Percentiles rank a stretch among this genome's conserved stretches.
These are phyloP conservation scores for Steatocranus sp. DNA, from an alignment of 2,797 vertebrate genomes.

Conservation along the genomic window DNA sequence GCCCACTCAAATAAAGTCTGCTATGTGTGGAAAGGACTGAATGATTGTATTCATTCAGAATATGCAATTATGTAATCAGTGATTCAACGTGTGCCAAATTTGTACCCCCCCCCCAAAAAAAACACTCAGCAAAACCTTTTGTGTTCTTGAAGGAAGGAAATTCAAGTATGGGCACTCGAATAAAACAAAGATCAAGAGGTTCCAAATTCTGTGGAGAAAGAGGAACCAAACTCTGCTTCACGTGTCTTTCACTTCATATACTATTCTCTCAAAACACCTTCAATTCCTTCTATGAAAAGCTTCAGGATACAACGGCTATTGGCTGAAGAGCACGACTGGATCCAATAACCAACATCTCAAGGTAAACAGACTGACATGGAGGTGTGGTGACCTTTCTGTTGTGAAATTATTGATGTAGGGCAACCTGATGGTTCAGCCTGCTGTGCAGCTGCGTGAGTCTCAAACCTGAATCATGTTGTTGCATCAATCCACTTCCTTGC, in stretches of 20 bases:
- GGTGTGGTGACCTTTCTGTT: conserved; percentile 43
- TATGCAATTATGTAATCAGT: neutral
- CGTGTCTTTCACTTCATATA: conserved; percentile 1
- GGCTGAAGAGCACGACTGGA: conserved; percentile 20
- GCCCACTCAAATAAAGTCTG: neutral
- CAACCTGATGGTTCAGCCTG: neutral
- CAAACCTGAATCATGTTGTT: neutral
- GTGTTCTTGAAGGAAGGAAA: neutral
- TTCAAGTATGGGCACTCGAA: neutral
- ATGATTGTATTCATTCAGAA: neutral
- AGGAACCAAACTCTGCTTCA: neutral
- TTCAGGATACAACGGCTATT: neutral
- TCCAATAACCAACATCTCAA: conserved; percentile 25
- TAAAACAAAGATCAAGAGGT: neutral
- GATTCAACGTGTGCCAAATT: neutral
- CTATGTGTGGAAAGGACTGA: neutral
- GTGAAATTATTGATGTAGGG: conserved; percentile 45
- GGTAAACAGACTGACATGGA: conserved; percentile 31
- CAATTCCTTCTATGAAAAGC: conserved; percentile 16
- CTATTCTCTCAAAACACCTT: conserved; percentile 14
- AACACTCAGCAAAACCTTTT: neutral
- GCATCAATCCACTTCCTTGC: conserved; percentile 17
- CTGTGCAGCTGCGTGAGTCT: neutral
- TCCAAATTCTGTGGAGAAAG: neutral
- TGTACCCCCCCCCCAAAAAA: neutral